A percentile compares a stretch with the other conserved stretches of the same genome.
These are phyloP conservation scores for Sparidentex hasta DNA, from an alignment of 2,797 vertebrate genomes.

Conservation along the genomic window DNA sequence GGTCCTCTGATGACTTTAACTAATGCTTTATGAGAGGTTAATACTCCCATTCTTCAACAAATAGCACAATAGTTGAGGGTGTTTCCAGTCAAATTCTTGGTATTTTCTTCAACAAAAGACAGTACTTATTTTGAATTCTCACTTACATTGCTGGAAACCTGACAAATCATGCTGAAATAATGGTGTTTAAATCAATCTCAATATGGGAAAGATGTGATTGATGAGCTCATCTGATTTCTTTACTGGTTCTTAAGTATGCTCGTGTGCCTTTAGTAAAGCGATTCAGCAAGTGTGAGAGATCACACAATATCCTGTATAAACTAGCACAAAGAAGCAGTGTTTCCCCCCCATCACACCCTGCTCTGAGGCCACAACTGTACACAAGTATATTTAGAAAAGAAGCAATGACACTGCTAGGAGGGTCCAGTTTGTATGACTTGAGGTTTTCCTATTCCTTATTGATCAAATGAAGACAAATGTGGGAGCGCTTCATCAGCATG, in stretches of 20 bases:
- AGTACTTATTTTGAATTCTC: neutral
- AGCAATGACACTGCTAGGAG: constrained; percentile 9
- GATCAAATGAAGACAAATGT: constrained; percentile 16
- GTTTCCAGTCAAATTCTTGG: neutral
- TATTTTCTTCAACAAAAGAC: neutral
- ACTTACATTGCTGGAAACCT: neutral
- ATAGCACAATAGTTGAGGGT: neutral
- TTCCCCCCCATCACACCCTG: neutral
- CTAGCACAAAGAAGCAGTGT: constrained; percentile 11
- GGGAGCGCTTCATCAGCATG: constrained; percentile 11
- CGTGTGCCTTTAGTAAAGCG: neutral
- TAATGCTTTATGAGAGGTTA: neutral
- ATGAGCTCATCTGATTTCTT: neutral
- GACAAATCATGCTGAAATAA: neutral
- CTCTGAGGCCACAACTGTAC: neutral
- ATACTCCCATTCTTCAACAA: neutral
- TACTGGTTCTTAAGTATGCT: neutral
- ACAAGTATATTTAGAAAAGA: constrained; percentile 21
- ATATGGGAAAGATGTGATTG: neutral
- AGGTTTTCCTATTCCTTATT: constrained; percentile 9
- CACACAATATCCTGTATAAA: neutral
- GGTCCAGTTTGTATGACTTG: neutral
- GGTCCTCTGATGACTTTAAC: neutral
- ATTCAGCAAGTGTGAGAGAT: neutral
- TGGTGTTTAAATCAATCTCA: neutral